These are phyloP conservation scores for Monodelphis domestica DNA, from an alignment of 2,797 vertebrate genomes.

Conservation along the genomic window DNA sequence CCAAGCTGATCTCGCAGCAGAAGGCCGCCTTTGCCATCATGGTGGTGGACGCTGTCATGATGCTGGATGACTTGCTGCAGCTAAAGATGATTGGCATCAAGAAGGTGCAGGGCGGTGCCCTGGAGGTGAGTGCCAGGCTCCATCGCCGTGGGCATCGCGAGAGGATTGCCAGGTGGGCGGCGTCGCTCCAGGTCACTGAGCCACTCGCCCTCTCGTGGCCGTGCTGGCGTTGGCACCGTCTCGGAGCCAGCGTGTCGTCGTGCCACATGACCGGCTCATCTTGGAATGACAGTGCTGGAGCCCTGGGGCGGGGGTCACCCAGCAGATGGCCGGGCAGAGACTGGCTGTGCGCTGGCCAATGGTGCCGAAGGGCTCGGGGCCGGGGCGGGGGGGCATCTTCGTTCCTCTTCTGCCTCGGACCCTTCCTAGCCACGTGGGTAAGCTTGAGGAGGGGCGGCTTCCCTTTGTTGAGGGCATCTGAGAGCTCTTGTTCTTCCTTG, in stretches of 20 bases:
- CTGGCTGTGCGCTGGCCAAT: not conserved
- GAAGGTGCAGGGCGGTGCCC: slow-evolving; percentile 96
- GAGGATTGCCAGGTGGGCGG: too few relatives aligned
- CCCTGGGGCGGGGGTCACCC: too few relatives aligned
- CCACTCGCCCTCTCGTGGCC: not conserved
- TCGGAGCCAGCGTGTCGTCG: not conserved
- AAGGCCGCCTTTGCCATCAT: slow-evolving; percentile 96
- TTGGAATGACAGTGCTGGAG: not conserved
- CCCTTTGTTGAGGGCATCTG: not conserved
- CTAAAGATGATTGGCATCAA: slow-evolving; percentile 99
- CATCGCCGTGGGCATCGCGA: too few relatives aligned
- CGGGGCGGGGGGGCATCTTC: too few relatives aligned
- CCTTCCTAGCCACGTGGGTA: too few relatives aligned
- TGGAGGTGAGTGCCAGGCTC: slow-evolving; percentile 94
- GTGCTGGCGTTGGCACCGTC: not conserved
- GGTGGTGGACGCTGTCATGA: slow-evolving; percentile 96
- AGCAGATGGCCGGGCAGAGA: not conserved
- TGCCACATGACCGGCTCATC: not conserved
- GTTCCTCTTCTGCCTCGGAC: too few relatives aligned
- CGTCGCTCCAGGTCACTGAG: too few relatives aligned
- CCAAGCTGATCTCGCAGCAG: slow-evolving; percentile 96
- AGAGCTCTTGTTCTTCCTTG: not conserved
- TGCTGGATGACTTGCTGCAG: slow-evolving; percentile 94
- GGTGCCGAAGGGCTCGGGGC: too few relatives aligned
- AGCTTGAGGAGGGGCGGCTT: not conserved